Percentiles rank a stretch among this genome's conserved stretches.
Conservation (phyloP, 2,888 invertebrate species). For the Eilema griseolum region DNA sequence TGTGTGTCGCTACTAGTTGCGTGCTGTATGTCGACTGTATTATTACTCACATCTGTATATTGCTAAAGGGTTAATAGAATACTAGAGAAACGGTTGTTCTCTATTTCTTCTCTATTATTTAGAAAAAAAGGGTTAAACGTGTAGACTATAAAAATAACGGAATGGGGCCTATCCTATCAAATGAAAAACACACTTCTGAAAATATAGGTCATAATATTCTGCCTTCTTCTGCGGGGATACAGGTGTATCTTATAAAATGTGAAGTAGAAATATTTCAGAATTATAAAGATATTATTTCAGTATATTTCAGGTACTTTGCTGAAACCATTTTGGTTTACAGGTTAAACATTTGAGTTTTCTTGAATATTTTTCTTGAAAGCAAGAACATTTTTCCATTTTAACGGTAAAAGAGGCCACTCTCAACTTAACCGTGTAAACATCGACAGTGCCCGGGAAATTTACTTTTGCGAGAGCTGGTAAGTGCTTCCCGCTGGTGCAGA, state of each 20-base stretch:
- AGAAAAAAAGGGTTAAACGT: not conserved
- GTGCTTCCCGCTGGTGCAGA: not conserved
- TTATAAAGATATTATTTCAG: not conserved
- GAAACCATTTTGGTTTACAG: not conserved
- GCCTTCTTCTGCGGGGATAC: not conserved
- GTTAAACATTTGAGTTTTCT: not conserved
- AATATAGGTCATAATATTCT: no score
- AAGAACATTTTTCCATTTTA: not conserved
- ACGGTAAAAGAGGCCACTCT: not conserved
- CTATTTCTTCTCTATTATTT: not conserved
- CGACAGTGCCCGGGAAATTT: slow-evolving; percentile 2
- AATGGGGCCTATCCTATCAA: no score
- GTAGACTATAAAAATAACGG: not conserved
- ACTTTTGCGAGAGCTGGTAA: slow-evolving; percentile 4
- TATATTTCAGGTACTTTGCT: not conserved
- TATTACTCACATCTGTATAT: not conserved
- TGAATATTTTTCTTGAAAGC: not conserved
- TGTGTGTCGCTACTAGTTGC: slow-evolving; percentile 10
- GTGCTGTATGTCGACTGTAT: slow-evolving; percentile 1
- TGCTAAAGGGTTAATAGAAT: not conserved
- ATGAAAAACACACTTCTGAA: no score
- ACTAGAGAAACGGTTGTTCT: not conserved
- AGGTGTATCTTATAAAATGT: not conserved
- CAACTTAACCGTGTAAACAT: slow-evolving; percentile 5
- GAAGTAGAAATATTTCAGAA: not conserved